Evolutionary conservation across 2,113 vertebrate genomes (phyloP).

Genomic region (Tenebrosternarchus preto): DNA sequence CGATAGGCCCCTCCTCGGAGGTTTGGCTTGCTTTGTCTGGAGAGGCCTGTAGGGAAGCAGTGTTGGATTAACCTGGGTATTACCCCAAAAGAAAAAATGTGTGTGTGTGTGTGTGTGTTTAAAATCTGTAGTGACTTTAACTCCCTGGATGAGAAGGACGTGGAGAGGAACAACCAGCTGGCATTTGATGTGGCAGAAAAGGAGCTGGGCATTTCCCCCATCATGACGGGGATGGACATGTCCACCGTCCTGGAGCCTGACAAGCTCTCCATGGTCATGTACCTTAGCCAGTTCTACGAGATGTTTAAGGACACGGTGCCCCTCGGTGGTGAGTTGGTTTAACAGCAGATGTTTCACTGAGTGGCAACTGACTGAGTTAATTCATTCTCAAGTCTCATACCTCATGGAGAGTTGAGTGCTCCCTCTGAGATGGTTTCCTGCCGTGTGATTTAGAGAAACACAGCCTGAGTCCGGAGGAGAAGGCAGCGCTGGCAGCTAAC

Average conservation of each 20-base stretch:
- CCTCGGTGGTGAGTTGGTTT: constrained; percentile 80
- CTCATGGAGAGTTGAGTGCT: background rate
- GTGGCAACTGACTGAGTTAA: background rate
- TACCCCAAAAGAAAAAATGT: too few species aligned
- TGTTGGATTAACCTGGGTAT: too few species aligned
- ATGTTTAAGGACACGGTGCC: constrained; percentile 96
- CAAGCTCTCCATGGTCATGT: constrained; percentile 98
- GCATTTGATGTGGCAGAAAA: constrained; percentile 92
- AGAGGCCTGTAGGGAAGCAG: too few species aligned
- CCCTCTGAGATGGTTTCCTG: background rate
- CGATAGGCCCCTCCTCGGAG: too few species aligned
- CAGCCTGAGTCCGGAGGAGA: constrained; percentile 90
- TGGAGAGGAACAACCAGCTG: constrained; percentile 93
- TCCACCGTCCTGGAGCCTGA: constrained; percentile 93
- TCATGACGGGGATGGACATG: constrained; percentile 99
- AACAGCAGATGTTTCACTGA: background rate
- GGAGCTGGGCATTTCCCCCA: constrained; percentile 95
- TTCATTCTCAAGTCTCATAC: background rate
- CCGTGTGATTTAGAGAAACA: constrained; percentile 77
- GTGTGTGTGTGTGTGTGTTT: background rate
- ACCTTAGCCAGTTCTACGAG: constrained; percentile 99
- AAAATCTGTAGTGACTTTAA: constrained; percentile 83
- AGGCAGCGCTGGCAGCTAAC: constrained; percentile 84
- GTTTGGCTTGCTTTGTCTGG: too few species aligned
- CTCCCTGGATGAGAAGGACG: constrained; percentile 86